Base-by-base conservation (phyloP, 2,888 invertebrate genomes). In the Strigamia maritima region DNA sequence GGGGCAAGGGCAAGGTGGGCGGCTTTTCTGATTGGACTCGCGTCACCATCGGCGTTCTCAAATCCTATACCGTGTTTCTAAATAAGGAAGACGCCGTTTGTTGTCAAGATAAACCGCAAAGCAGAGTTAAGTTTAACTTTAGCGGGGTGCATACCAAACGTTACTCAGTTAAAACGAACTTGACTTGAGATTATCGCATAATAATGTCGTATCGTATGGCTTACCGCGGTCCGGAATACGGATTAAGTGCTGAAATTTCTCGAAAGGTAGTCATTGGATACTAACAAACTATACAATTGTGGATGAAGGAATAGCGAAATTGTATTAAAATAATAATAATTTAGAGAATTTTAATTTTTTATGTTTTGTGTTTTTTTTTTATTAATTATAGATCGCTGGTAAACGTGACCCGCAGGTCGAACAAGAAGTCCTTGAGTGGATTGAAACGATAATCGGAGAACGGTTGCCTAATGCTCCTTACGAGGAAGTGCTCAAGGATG, bases 401-500 rank as follows among this genome's bases (percentile, higher is more conserved):
- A 93, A 93, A 86, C 91, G 94, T 70, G 93, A 93, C 84, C 91
- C 92, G 0, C 91, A 91, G 81, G 92, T 93, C 86, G 95, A 95
- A 88, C 89, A 90, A 77, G 97, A 98, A 87, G 92, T 97, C 79
- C 89, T 98, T 82, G 91, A 90, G 84, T 98, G 98, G 98, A 94
- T 98, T 84, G 90, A 90, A 83, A 90, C 88, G 1, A 94, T 96
- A n/a, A 82, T 93, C 14, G 97, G 95, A 0, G 95, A 97, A 85
- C 92, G 93, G 80, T 88, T 96, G 1, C 94, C 96, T 10, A 89
- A 89, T 75, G 94, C 90, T 91, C 90, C 92, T 28, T 97, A 95
- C 84, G 98, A 98, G 85, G 97, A 97, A 84, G 89, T 95, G 80
- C 90, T 98, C 0, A 93, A 92, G 84, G 95, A 98, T 87, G 98